Evolutionary conservation across 2,888 invertebrate genomes (phyloP), one percentile per base, ranked within the genome.

Genomic region (Anoncus sp.): DNA sequence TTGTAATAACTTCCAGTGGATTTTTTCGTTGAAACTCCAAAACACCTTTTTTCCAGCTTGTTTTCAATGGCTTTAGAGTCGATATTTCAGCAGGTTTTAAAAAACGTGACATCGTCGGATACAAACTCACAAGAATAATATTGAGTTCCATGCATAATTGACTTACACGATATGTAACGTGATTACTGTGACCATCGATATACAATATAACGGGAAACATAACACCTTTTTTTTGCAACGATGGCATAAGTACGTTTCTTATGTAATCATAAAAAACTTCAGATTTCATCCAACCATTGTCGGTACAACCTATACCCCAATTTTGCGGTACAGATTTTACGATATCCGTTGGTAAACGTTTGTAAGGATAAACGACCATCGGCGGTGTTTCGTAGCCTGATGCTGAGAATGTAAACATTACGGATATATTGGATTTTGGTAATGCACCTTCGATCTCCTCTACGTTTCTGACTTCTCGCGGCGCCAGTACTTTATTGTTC

Each of bases 271-370:
- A 86, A 79, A 92, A 91, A 10, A 89, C 31, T 47, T 90, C 89
- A 0, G 86, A 60, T 24, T 87, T 90, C 91, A 91, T 92, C 91
- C 90, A 91, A 3, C 91, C 91, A 66, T 84, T 88, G 10, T 90
- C 89, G 38, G 87, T 87, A 7, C 84, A 70, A 0, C 90, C 91
- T 16, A 91, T 83, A 2, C 90, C 88, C 91, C 90, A 91, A 31
- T 86, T 82, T 71, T 83, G 74, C n/a, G 89, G 89, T 69, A 90
- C 82, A 24, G 81, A 83, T 31, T 83, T 79, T 0, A 83, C 81
- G 73, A 91, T 88, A n/a, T 88, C 85, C 35, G 72, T 67, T 12
- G 89, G 87, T 31, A 90, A 75, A 70, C 90, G 80, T 82, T 89
- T 85, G 77, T 90, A 86, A 0, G 89, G 87, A 82, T 86, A 90